These are phyloP conservation scores for Orchesella flavescens DNA, from an alignment of 2,888 invertebrate genomes.

Conservation along the genomic window DNA sequence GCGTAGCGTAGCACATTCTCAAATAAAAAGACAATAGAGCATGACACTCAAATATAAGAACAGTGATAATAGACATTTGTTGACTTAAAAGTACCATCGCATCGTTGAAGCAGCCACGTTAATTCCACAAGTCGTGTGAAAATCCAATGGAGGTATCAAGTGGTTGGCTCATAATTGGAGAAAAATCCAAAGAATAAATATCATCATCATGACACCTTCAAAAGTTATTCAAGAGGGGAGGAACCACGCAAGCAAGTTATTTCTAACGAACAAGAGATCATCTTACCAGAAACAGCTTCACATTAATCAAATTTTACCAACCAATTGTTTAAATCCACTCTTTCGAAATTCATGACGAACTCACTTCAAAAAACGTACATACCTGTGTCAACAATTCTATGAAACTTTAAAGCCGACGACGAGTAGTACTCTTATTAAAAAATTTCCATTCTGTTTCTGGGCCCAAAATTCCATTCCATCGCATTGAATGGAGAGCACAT, in stretches of 20 bases:
- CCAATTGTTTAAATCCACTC: conserved; percentile 58
- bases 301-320: conserved; percentile 49
- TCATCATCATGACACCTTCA: conserved; percentile 56
- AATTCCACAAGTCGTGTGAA: conserved; percentile 35
- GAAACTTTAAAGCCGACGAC: neutral
- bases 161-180: conserved; percentile 21
- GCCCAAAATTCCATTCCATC: neutral
- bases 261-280: conserved; percentile 52
- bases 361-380: too few relatives aligned
- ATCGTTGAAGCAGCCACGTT: conserved; percentile 5
- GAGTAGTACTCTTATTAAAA: neutral
- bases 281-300: conserved; percentile 10
- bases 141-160: conserved; percentile 23
- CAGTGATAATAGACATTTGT: conserved; percentile 31
- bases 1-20: conserved; percentile 14
- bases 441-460: neutral
- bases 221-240: conserved; percentile 30
- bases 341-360: conserved; percentile 19
- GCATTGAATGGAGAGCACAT: too few relatives aligned
- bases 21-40: conserved; percentile 47
- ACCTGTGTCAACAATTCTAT: too few relatives aligned
- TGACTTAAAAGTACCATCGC: conserved; percentile 8
- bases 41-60: conserved; percentile 39
- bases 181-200: conserved; percentile 37
- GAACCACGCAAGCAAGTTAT: conserved; percentile 15